Evolutionary conservation across 2,888 invertebrate genomes (phyloP).

Genomic region (Erebia palarica): DNA sequence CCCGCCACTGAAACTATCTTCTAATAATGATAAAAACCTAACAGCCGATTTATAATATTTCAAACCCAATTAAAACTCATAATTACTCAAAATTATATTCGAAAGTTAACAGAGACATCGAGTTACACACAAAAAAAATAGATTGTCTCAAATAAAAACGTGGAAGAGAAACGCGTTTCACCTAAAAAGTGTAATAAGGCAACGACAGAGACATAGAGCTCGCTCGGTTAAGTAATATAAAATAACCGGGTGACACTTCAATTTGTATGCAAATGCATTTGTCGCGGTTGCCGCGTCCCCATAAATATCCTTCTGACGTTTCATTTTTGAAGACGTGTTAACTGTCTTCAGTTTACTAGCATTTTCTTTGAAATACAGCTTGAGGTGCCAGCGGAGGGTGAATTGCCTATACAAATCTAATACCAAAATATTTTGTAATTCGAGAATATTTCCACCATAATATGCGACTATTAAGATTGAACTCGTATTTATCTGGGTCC

Average conservation of each 20-base stretch:
- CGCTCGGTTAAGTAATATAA: slow-evolving; percentile 36
- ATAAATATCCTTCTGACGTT: slow-evolving; percentile 28
- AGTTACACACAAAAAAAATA: neutral
- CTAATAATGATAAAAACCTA: neutral
- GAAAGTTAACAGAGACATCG: neutral
- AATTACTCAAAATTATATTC: neutral
- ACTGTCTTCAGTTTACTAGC: slow-evolving; percentile 24
- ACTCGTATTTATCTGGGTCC: no score
- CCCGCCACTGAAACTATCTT: neutral
- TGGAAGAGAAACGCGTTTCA: slow-evolving; percentile 11
- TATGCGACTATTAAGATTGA: no score
- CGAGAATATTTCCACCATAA: no score
- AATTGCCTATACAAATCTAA: no score
- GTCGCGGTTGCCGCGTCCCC: slow-evolving; percentile 27
- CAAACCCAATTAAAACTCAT: neutral
- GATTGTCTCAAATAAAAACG: slow-evolving; percentile 11
- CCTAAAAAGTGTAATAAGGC: slow-evolving; percentile 25
- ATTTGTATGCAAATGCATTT: slow-evolving; percentile 73
- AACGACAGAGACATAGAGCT: slow-evolving; percentile 29
- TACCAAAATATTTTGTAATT: no score
- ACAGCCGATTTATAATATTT: neutral
- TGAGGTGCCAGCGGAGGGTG: no score
- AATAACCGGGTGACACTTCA: slow-evolving; percentile 60
- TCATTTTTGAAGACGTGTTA: slow-evolving; percentile 34
- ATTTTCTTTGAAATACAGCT: neutral